These are phyloP conservation scores for Sternarchorhynchus goeldii DNA, from an alignment of 2,797 vertebrate species.

Conservation along the genomic window DNA sequence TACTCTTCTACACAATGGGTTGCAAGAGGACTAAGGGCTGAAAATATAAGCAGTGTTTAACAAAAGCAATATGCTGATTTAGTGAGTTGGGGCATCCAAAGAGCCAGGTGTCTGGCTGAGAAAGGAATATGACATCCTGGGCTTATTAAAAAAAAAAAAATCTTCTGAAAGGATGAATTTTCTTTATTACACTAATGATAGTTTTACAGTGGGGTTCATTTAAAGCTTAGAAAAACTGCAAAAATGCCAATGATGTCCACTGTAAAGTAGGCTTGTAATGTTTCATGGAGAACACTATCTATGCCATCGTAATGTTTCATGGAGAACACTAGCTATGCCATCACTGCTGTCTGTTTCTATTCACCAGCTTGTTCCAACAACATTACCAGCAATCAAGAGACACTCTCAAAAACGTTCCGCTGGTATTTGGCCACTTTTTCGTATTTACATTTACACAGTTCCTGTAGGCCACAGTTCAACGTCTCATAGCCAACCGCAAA, in stretches of 20 bases:
- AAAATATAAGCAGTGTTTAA: slow-evolving; percentile 6
- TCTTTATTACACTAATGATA: slow-evolving; percentile 26
- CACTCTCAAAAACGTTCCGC: slow-evolving; percentile 33
- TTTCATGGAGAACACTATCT: slow-evolving; percentile 29
- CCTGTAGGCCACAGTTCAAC: slow-evolving; percentile 42
- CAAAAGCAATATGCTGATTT: slow-evolving; percentile 33
- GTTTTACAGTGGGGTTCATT: slow-evolving; percentile 23
- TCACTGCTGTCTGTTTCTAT: slow-evolving; percentile 26
- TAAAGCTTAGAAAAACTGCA: slow-evolving; percentile 24
- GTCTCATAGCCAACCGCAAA: slow-evolving; percentile 24
- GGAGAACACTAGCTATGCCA: slow-evolving; percentile 27
- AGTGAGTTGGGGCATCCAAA: slow-evolving; percentile 12
- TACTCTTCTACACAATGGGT: slow-evolving; percentile 34
- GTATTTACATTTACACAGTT: slow-evolving; percentile 40
- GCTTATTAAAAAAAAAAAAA: slow-evolving; percentile 37
- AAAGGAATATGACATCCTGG: slow-evolving; percentile 21
- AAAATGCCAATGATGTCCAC: slow-evolving; percentile 30
- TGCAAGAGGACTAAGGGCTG: slow-evolving; percentile 12
- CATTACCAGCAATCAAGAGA: slow-evolving; percentile 14
- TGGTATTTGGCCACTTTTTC: slow-evolving; percentile 41
- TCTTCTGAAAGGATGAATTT: slow-evolving; percentile 30
- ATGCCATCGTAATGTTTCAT: slow-evolving; percentile 30
- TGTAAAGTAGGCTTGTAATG: slow-evolving; percentile 32
- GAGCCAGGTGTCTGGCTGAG: slow-evolving; percentile 15
- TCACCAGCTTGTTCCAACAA: slow-evolving; percentile 46